These are phyloP conservation scores for Phortica variegata DNA, from an alignment of 1,140 invertebrate species.

Conservation along the genomic window DNA sequence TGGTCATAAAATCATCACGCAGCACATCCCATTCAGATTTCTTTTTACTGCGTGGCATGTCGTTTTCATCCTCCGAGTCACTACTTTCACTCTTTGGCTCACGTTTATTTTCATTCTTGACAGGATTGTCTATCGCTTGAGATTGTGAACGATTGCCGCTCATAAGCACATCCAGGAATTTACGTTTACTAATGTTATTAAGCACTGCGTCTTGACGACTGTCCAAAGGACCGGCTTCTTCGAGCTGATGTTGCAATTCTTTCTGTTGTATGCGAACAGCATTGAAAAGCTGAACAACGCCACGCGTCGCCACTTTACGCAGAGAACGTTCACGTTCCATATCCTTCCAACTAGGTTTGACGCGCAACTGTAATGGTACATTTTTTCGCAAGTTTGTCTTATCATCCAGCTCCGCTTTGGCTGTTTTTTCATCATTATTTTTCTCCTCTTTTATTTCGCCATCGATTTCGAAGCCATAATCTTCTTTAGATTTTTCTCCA, in stretches of 20 bases:
- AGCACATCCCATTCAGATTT: slow-evolving; percentile 64
- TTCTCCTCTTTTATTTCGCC: slow-evolving; percentile 59
- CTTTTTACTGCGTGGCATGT: slow-evolving; percentile 21
- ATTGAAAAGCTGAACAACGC: slow-evolving; percentile 91
- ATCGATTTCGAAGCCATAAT: slow-evolving; percentile 59
- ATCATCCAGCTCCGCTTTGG: slow-evolving; percentile 44
- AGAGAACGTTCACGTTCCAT: slow-evolving; percentile 74
- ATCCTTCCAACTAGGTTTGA: slow-evolving; percentile 74
- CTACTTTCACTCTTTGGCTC: slow-evolving; percentile 57
- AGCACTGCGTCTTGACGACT: slow-evolving; percentile 80
- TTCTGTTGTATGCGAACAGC: slow-evolving; percentile 84
- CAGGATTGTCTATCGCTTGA: slow-evolving; percentile 60
- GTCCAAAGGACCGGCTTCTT: slow-evolving; percentile 73
- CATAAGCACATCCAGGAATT: slow-evolving; percentile 82
- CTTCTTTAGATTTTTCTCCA: slow-evolving; percentile 8
- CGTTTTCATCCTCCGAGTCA: slow-evolving; percentile 28
- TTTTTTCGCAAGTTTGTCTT: slow-evolving; percentile 53
- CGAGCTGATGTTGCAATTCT: slow-evolving; percentile 71
- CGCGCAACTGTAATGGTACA: slow-evolving; percentile 66
- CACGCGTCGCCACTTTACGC: slow-evolving; percentile 83
- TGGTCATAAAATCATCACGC: slow-evolving; percentile 83
- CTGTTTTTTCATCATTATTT: slow-evolving; percentile 49
- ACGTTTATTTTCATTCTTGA: slow-evolving; percentile 57
- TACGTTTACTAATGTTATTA: slow-evolving; percentile 76
- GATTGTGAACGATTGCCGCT: slow-evolving; percentile 66